Conservation (phyloP, 2,888 invertebrate genomes). For the Drosophila tripunctata region DNA sequence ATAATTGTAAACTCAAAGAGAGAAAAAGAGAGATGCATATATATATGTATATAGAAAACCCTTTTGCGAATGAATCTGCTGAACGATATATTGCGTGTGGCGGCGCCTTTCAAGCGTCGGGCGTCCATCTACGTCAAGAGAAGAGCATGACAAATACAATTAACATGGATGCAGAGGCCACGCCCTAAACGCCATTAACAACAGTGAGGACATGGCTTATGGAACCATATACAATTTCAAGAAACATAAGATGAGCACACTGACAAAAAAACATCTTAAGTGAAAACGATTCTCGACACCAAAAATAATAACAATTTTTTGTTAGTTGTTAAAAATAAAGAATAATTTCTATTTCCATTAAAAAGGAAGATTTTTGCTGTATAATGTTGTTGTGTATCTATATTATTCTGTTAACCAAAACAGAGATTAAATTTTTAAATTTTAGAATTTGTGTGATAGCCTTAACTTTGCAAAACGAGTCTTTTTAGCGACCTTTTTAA, state of each 20-base stretch:
- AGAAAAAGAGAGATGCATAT: conserved; percentile 20
- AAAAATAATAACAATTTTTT: no score
- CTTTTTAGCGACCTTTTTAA: no score
- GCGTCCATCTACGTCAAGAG: conserved; percentile 49
- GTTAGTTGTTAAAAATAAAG: no score
- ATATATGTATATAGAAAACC: conserved; percentile 31
- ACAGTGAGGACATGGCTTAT: conserved; percentile 25
- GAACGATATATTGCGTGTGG: conserved; percentile 57
- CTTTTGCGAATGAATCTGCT: conserved; percentile 24
- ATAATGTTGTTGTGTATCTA: no score
- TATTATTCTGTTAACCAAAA: no score
- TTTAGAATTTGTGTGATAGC: no score
- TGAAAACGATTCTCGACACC: no score
- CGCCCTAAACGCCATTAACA: conserved; percentile 75
- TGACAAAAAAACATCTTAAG: background rate
- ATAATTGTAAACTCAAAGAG: conserved; percentile 64
- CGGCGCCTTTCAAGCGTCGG: conserved; percentile 67
- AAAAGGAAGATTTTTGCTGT: no score
- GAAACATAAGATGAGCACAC: conserved; percentile 13
- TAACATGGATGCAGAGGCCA: conserved; percentile 74
- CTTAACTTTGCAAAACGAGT: no score
- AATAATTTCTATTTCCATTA: no score
- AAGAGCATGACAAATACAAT: conserved; percentile 78
- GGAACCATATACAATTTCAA: background rate
- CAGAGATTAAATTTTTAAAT: no score